Conservation (phyloP, 2,113 vertebrate species). For the Eublepharis macularius region DNA sequence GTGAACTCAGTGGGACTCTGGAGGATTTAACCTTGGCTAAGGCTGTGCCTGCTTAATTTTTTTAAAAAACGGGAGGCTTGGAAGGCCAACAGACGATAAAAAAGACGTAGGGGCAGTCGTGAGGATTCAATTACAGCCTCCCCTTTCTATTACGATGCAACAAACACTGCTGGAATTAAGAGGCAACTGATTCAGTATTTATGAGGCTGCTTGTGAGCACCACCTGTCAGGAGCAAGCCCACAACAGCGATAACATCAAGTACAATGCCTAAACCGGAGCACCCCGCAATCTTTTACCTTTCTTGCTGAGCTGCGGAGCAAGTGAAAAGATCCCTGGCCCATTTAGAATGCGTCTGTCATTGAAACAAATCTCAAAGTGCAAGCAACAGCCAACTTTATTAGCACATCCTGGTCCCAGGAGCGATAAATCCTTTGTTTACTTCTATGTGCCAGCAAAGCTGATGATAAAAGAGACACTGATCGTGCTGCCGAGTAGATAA, state of each 20-base stretch:
- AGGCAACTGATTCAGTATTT: accelerated
- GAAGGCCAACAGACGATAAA: not conserved
- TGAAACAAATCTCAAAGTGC: slow-evolving; percentile 64
- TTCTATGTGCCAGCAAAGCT: slow-evolving; percentile 51
- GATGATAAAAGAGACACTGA: slow-evolving; percentile 64
- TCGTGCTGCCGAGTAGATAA: slow-evolving; percentile 62
- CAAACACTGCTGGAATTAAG: not conserved
- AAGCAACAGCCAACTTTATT: slow-evolving; percentile 71
- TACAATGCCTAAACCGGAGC: not conserved
- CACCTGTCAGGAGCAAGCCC: not conserved
- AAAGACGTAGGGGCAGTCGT: not conserved
- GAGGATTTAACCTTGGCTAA: not conserved
- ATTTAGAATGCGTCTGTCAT: slow-evolving; percentile 48
- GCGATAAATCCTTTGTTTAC: slow-evolving; percentile 80
- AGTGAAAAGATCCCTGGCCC: slow-evolving; percentile 34
- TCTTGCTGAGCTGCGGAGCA: slow-evolving; percentile 33
- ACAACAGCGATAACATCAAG: not conserved
- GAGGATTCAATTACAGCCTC: not conserved
- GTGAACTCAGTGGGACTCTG: not conserved
- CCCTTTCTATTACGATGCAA: not conserved
- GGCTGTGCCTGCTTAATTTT: not conserved
- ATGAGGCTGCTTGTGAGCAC: not conserved
- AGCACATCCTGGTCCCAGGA: slow-evolving; percentile 69
- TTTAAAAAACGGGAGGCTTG: too few species aligned
- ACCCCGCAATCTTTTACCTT: not conserved